Conservation (phyloP, 2,888 invertebrate genomes). For the Anticlea derivata region DNA sequence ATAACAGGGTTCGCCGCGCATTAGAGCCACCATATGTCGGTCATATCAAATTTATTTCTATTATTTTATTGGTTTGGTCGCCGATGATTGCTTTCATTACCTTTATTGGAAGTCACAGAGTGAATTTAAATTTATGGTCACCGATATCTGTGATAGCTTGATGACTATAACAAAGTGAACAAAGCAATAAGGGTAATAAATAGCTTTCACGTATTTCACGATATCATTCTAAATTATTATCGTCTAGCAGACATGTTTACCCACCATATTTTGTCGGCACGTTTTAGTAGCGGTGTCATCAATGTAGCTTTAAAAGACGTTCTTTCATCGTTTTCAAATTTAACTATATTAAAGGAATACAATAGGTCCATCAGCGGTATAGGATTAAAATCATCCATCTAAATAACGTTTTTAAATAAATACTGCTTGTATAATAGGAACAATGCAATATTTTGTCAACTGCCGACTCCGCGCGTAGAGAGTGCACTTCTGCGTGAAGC, state of each 20-base stretch:
- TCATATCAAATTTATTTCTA: constrained; percentile 84
- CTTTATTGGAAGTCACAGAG: constrained; percentile 80
- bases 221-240: constrained; percentile 51
- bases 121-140: constrained; percentile 80
- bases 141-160: constrained; percentile 77
- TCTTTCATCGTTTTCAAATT: constrained; percentile 52
- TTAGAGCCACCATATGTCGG: constrained; percentile 81
- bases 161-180: constrained; percentile 78
- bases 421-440: constrained; percentile 81
- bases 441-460: constrained; percentile 84
- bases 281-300: constrained; percentile 23
- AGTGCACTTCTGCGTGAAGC: constrained; percentile 82
- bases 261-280: constrained; percentile 30
- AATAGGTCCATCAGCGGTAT: constrained; percentile 73
- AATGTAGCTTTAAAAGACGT: constrained; percentile 48
- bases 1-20: constrained; percentile 81
- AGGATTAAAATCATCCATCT: constrained; percentile 83
- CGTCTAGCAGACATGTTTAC: constrained; percentile 26
- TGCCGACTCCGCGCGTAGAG: constrained; percentile 76
- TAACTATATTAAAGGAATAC: constrained; percentile 71
- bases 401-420: constrained; percentile 84
- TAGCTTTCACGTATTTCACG: constrained; percentile 58
- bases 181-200: constrained; percentile 77
- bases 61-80: constrained; percentile 80
- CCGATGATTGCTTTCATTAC: constrained; percentile 81